A percentile compares a stretch with the other conserved stretches of the same genome.
Conservation (phyloP, 1,140 invertebrate genomes). For the Lepidurus couesii region DNA sequence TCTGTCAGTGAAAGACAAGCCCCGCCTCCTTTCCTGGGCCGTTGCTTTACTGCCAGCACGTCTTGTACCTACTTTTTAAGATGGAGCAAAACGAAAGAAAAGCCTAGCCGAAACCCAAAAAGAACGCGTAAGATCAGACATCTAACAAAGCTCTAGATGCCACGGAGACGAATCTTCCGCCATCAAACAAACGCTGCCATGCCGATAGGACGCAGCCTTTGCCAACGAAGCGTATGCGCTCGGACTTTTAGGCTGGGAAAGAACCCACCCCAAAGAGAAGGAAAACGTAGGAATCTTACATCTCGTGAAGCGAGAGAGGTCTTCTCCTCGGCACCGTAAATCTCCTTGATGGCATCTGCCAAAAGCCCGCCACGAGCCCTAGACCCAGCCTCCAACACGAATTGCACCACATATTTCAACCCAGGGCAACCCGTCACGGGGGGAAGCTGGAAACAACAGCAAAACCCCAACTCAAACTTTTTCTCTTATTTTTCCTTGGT, state of each 20-base stretch:
- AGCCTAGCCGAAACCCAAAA: not conserved
- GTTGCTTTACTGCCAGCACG: not conserved
- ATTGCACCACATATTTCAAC: constrained; percentile 18
- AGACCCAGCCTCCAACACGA: constrained; percentile 17
- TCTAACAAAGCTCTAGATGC: constrained; percentile 11
- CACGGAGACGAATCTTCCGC: constrained; percentile 17
- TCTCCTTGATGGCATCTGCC: constrained; percentile 12
- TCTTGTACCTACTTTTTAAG: not conserved
- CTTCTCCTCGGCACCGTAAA: constrained; percentile 7
- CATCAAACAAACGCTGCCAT: not conserved
- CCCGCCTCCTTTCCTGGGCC: not conserved
- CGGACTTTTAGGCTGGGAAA: not conserved
- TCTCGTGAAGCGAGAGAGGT: constrained; percentile 13
- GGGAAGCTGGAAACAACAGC: not conserved
- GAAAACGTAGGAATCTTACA: not conserved
- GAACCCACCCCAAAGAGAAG: not conserved
- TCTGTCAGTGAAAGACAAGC: not conserved
- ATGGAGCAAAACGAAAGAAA: not conserved
- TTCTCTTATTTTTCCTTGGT: not conserved
- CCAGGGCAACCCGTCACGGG: not conserved
- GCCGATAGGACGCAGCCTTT: not conserved
- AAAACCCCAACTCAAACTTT: not conserved
- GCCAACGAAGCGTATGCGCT: not conserved
- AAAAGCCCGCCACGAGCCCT: constrained; percentile 20
- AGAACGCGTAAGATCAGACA: not conserved